A percentile compares a stretch with the other conserved stretches of the same genome.
Conservation (phyloP, 64 coral and sea anemone species). For the Pocillopora verrucosa region DNA sequence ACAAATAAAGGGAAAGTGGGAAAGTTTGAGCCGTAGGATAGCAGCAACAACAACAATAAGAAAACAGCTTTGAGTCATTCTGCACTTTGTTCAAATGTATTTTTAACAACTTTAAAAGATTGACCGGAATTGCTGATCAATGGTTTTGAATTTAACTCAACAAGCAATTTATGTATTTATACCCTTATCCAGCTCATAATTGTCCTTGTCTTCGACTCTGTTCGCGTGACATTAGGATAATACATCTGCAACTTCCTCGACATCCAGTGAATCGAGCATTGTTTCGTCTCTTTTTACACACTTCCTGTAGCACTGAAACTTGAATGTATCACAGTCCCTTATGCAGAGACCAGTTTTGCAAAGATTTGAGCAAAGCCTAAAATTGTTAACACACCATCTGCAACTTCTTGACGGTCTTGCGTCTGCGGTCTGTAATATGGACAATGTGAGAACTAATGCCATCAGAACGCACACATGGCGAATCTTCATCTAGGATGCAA, state of each 20-base stretch:
- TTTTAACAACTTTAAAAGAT: no score
- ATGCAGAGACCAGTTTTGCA: neutral
- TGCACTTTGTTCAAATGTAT: no score
- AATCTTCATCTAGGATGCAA: constrained; percentile 1
- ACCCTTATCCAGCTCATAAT: neutral
- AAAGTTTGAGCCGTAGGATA: no score
- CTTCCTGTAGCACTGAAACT: neutral
- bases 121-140: no score
- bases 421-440: neutral
- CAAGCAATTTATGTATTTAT: no score
- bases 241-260: neutral
- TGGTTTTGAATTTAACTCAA: no score
- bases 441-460: neutral
- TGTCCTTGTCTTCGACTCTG: neutral
- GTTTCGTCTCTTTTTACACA: neutral
- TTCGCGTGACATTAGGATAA: neutral
- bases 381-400: neutral
- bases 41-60: no score
- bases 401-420: neutral
- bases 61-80: no score
- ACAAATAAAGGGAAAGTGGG: no score
- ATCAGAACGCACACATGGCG: neutral
- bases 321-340: neutral
- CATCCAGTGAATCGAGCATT: neutral
- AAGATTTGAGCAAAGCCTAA: neutral